phyloP scores from a whole-genome alignment of 1,140 invertebrate genomes.

The Drosophila persimilis region DNA sequence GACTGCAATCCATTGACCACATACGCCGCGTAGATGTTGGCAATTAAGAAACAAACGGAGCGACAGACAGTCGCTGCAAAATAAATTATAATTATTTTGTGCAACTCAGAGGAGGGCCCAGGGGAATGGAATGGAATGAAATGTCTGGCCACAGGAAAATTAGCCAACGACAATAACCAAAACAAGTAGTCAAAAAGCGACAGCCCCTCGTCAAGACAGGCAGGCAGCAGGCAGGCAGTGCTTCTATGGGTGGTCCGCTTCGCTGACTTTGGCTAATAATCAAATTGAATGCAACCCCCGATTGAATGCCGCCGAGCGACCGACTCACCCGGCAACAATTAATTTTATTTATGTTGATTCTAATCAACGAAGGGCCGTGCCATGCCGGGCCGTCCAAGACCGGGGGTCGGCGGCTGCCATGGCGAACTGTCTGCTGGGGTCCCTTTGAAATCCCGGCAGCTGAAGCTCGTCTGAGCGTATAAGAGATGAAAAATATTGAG shows the following conservation, averaged over 20 bases:
- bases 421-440: slow-evolving; percentile 32
- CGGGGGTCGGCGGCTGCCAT: slow-evolving; percentile 46
- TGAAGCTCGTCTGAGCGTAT: slow-evolving; percentile 30
- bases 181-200: slow-evolving; percentile 32
- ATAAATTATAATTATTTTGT: slow-evolving; percentile 74
- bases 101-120: slow-evolving; percentile 30
- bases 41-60: slow-evolving; percentile 66
- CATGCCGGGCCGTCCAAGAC: slow-evolving; percentile 17
- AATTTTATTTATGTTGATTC: slow-evolving; percentile 82
- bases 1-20: slow-evolving; percentile 28
- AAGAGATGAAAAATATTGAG: slow-evolving; percentile 60
- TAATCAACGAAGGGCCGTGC: slow-evolving; percentile 61
- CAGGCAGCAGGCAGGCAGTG: too few species aligned
- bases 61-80: slow-evolving; percentile 47
- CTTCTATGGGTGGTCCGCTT: slow-evolving; percentile 6
- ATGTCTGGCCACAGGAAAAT: slow-evolving; percentile 48
- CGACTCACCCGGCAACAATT: slow-evolving; percentile 70
- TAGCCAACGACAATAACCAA: slow-evolving; percentile 47
- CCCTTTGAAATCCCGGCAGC: slow-evolving; percentile 20
- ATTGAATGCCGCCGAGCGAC: slow-evolving; percentile 6
- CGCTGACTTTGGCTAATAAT: slow-evolving; percentile 64
- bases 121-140: slow-evolving; percentile 13
- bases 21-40: slow-evolving; percentile 30
- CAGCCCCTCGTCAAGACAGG: slow-evolving; percentile 5
- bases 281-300: slow-evolving; percentile 77